Base-by-base conservation (phyloP, 2,797 vertebrate species). In the Eulemur albifrons region DNA sequence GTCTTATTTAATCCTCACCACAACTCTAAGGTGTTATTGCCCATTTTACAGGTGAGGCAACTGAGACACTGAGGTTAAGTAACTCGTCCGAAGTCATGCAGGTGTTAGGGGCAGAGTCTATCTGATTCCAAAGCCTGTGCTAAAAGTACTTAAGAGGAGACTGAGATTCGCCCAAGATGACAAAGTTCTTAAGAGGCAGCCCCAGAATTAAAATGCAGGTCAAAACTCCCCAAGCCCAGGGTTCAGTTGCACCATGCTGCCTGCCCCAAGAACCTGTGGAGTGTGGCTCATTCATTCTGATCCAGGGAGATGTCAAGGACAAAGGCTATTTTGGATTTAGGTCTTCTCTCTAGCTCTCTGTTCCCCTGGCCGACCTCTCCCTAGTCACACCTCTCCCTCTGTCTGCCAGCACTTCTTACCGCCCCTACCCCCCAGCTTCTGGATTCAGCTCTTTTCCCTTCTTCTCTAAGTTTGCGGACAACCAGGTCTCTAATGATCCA, bases 341-440 rank as follows among this genome's bases (percentile, higher is more conserved):
- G 82, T 85, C 84, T 45, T 32, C 52, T 73, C 50, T 83, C 48
- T 50, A 50, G 65, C 45, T 70, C 45, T 83, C 77, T 61, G 20
- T 73, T 84, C 48, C 35, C 40, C 59, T 73, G 65, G 86, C 86
- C 87, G 59, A 84, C 69, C 63, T 80, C 35, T 59, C 79, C n/a
- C 90, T 67, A 32, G 35, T 88, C 69, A 94, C 59, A 89, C 86
- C 84, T 95, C 89, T 92, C 43, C 35, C 25, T 50, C 35, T 57
- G 11, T 88, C 80, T 69, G 52, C 80, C 65, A 67, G 30, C 12
- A 18, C 63, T 69, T 85, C 69, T 81, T 45, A 30, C n/a, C 43
- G 7, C 27, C 54, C 32, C 32, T 32, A 54, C 21, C 35, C 61
- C 54, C 52, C 30, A 43, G 63, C 32, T 80, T 75, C 90, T 67